Percentiles rank a stretch among this genome's conserved stretches.
Evolutionary conservation across 2,888 invertebrate species (phyloP).

Genomic region (Parapristionchus giblindavisi): DNA sequence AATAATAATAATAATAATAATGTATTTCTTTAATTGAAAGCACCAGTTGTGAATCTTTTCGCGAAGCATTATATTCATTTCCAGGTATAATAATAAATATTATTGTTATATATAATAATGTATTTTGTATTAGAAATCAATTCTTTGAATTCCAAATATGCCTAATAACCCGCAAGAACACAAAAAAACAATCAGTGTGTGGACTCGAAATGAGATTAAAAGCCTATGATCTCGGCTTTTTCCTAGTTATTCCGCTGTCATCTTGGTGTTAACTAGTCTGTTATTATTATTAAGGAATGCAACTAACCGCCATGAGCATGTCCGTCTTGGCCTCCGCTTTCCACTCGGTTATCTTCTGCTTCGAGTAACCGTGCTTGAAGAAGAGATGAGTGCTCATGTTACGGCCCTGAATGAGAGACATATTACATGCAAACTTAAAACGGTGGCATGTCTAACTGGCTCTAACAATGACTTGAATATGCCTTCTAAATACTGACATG

Average conservation of each 20-base stretch:
- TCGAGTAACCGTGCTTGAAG: constrained; percentile 33
- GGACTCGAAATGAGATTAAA: too few species aligned
- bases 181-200: too few species aligned
- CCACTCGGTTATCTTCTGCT: constrained; percentile 24
- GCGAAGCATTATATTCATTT: neutral
- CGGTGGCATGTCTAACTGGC: too few species aligned
- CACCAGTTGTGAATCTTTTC: neutral
- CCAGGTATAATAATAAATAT: neutral
- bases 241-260: neutral
- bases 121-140: too few species aligned
- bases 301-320: neutral
- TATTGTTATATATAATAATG: too few species aligned
- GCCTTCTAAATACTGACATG: neutral
- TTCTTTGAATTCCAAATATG: too few species aligned
- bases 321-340: neutral
- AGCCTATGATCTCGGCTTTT: too few species aligned
- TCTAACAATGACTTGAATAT: too few species aligned
- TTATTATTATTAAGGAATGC: neutral
- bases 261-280: too few species aligned
- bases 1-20: neutral
- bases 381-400: constrained; percentile 32
- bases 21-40: neutral
- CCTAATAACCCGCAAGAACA: too few species aligned
- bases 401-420: constrained; percentile 1
- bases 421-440: neutral